Conservation (phyloP, 2,797 vertebrate species). For the Vireo griseus region DNA sequence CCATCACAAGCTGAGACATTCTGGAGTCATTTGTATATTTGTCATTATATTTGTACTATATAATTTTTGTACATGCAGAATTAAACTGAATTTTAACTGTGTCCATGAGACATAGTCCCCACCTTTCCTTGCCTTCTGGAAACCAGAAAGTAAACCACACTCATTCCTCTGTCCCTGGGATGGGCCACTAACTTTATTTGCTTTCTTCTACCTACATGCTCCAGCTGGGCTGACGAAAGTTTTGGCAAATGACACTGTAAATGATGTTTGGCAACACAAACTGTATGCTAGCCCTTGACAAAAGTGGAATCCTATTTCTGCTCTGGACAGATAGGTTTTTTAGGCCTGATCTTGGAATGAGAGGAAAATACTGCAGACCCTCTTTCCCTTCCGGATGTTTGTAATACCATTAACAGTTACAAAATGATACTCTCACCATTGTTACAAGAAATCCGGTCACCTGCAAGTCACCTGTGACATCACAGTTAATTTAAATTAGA, state of each 20-base stretch:
- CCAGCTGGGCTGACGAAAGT: neutral
- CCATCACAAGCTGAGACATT: neutral
- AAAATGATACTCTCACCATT: neutral
- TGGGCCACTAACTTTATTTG: neutral
- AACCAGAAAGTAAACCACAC: neutral
- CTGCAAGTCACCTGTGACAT: accelerated
- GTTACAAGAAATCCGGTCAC: neutral
- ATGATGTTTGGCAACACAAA: neutral
- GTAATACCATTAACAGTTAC: neutral
- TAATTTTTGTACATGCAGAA: neutral
- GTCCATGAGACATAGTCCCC: neutral
- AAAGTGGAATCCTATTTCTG: neutral
- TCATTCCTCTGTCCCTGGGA: neutral
- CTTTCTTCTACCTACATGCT: neutral
- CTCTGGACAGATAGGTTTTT: neutral
- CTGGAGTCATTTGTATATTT: neutral
- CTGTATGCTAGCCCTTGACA: neutral
- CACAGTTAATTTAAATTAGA: neutral
- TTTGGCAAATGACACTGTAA: neutral
- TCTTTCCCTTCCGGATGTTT: neutral
- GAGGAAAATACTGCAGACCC: neutral
- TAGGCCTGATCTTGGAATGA: neutral
- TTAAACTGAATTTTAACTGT: neutral
- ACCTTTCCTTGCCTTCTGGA: neutral
- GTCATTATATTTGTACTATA: neutral